Evolutionary conservation across 2,888 invertebrate species (phyloP).

Genomic region (Nysson spinosus): DNA sequence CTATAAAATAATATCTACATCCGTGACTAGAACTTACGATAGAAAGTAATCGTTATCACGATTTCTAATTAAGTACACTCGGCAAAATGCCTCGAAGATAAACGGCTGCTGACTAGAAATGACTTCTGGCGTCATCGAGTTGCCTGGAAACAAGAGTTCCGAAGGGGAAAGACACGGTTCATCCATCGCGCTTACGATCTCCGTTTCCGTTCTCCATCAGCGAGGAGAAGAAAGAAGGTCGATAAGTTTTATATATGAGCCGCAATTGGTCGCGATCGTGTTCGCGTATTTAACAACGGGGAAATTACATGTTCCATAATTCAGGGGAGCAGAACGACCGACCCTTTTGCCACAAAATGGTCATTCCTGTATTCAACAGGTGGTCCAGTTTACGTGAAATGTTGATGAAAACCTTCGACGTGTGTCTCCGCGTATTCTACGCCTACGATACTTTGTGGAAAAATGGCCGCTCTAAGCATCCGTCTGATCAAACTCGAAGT

Average conservation of each 20-base stretch:
- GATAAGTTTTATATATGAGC: conserved; percentile 16
- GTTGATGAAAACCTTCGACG: conserved; percentile 64
- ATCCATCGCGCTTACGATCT: not conserved
- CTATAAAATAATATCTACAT: too few species aligned
- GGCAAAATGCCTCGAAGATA: too few species aligned
- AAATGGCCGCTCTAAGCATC: conserved; percentile 12
- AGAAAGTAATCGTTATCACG: too few species aligned
- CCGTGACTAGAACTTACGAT: too few species aligned
- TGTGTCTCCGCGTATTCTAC: conserved; percentile 37
- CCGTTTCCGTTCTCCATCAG: not conserved
- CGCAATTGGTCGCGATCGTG: conserved; percentile 35
- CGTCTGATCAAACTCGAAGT: too few species aligned
- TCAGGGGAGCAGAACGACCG: conserved; percentile 57
- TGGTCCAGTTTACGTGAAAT: conserved; percentile 65
- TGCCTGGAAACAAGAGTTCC: too few species aligned
- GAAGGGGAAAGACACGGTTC: too few species aligned
- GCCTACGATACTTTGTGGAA: conserved; percentile 18
- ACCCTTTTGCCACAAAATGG: conserved; percentile 60
- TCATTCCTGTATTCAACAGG: conserved; percentile 68
- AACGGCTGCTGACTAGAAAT: not conserved
- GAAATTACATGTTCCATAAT: conserved; percentile 63
- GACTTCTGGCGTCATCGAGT: too few species aligned
- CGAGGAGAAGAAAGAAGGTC: conserved; percentile 3
- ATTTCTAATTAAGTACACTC: too few species aligned
- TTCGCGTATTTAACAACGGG: conserved; percentile 47